Conservation (phyloP, 2,797 vertebrate species). For the Poecilia picta region DNA sequence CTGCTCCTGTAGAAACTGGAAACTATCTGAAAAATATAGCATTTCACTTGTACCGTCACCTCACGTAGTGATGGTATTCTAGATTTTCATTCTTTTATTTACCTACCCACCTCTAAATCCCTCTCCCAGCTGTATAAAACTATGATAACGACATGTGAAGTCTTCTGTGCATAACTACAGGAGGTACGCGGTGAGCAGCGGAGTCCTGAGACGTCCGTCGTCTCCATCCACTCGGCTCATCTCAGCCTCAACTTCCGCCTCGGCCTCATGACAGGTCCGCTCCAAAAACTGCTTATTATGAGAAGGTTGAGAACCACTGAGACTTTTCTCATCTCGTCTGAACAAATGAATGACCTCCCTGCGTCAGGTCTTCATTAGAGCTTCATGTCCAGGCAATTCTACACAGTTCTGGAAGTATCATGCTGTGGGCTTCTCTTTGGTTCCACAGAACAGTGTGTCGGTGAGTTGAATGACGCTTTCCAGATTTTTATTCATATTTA, state of each 20-base stretch:
- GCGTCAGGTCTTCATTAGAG: not conserved
- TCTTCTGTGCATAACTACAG: conserved; percentile 13
- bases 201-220: conserved; percentile 26
- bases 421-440: not conserved
- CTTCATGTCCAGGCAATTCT: not conserved
- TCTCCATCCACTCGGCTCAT: conserved; percentile 6
- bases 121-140: not conserved
- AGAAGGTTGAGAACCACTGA: not conserved
- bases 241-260: conserved; percentile 45
- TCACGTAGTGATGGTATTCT: not conserved
- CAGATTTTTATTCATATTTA: not conserved
- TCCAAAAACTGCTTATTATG: not conserved
- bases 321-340: not conserved
- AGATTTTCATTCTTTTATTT: not conserved
- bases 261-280: conserved; percentile 49
- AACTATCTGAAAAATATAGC: not conserved
- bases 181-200: conserved; percentile 51
- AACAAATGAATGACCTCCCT: not conserved
- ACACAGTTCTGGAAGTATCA: not conserved
- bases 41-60: not conserved
- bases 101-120: not conserved
- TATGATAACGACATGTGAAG: not conserved
- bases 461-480: not conserved
- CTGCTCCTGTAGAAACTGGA: not conserved
- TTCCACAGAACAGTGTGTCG: not conserved